Conservation (phyloP, 1,140 invertebrate species). For the Paraescarpia echinospica region DNA sequence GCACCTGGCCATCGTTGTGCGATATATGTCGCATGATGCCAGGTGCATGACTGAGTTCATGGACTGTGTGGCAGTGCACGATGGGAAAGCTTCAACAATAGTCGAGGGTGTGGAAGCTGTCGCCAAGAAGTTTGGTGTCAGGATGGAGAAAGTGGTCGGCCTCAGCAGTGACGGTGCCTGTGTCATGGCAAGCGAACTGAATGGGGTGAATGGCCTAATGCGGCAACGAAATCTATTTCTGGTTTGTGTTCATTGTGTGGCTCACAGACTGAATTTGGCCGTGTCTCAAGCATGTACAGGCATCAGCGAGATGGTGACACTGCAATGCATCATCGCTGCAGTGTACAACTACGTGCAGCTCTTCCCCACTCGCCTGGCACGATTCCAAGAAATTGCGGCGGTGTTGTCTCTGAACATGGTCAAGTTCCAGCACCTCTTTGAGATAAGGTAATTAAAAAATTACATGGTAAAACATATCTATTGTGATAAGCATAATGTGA, state of each 20-base stretch:
- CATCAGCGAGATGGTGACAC: not conserved
- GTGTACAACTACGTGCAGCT: not conserved
- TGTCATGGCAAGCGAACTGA: not conserved
- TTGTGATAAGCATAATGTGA: not conserved
- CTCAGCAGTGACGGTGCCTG: conserved; percentile 4
- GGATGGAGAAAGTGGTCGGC: not conserved
- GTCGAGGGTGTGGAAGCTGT: not conserved
- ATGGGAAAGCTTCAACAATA: not conserved
- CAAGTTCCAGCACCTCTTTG: not conserved
- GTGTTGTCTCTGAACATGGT: not conserved
- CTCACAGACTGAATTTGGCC: not conserved
- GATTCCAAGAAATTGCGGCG: not conserved
- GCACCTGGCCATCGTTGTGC: conserved; percentile 11
- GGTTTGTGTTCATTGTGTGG: conserved; percentile 12
- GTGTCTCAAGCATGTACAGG: not conserved
- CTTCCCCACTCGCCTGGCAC: not conserved
- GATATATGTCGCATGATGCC: not conserved
- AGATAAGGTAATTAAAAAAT: not conserved
- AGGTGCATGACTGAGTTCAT: not conserved
- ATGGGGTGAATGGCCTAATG: not conserved
- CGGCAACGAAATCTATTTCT: conserved; percentile 11
- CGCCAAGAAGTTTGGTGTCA: not conserved
- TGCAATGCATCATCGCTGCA: not conserved
- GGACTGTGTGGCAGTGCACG: not conserved
- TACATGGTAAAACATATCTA: not conserved